Base-by-base conservation (phyloP, 1,140 invertebrate species). In the Lasioglossum baleicum region DNA sequence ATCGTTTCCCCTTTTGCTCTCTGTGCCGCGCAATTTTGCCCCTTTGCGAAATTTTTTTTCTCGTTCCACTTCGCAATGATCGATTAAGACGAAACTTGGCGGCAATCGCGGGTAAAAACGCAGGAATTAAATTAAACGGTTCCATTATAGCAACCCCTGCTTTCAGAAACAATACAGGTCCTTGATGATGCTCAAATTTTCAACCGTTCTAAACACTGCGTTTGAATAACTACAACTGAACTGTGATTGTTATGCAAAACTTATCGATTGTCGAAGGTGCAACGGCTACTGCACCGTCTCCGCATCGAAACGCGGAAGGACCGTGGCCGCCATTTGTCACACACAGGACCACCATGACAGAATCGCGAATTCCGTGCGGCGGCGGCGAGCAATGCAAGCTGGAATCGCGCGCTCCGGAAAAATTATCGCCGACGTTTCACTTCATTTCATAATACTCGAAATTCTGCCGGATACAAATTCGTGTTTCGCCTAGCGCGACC, bases 1-100 rank as follows among this genome's bases (percentile, higher is more conserved):
- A 78, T 65, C 42, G 72, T 44, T 40, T 83, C 13, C 44, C 35
- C 53, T 65, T 73, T 44, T 58, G 2, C 48, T 44, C 44, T 56
- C 44, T 65, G 35, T 15, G 58, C 10, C 44, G 66, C 61, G 35
- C 66, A 2, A 56, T 5, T 3, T 15, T 17, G 7, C 1, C 1
- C 7, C n/a, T n/a, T 58, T 3, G 35, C 35, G 35, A 20, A 7
- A 20, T n/a, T 58, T 58, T 58, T n/a, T 8, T 8, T n/a, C 7
- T 58, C n/a, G 20, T 20, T n/a, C 11, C 44, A 11, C 8, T 48
- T 10, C 2, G 0, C 10, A 48, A 48, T 48, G 44, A 48, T 11
- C 44, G 44, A 48, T 48, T 48, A 48, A 11, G 44, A 48, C 13
- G 8, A 48, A 11, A 48, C 44, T 48, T 48, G 44, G 10, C 44